A percentile compares a stretch with the other conserved stretches of the same genome.
Conservation (phyloP, 2,797 vertebrate species). For the Hypotaenidia philippensis region DNA sequence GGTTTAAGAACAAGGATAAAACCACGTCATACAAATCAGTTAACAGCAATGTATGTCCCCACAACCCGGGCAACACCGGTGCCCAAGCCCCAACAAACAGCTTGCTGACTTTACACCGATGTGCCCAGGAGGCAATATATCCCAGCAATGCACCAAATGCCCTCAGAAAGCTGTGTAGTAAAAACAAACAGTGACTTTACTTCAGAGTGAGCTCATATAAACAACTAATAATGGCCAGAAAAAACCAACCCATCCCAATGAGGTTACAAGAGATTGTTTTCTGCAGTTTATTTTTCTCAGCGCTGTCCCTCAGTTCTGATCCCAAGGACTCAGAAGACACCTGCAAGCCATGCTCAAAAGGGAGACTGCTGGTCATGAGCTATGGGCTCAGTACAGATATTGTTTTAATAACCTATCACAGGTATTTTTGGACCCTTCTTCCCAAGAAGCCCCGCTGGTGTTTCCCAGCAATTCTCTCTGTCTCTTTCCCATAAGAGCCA, state of each 20-base stretch:
- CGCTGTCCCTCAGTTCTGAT: not conserved
- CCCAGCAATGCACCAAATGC: not conserved
- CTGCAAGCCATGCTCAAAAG: not conserved
- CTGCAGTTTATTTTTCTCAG: not conserved
- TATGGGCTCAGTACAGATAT: accelerated
- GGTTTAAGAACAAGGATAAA: not conserved
- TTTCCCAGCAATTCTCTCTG: not conserved
- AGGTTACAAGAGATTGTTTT: not conserved
- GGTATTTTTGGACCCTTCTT: not conserved
- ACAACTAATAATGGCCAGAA: conserved; percentile 20
- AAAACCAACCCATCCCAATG: not conserved
- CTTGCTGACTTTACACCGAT: not conserved
- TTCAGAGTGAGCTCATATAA: conserved; percentile 43
- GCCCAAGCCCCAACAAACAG: not conserved
- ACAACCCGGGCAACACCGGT: not conserved
- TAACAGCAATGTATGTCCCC: not conserved
- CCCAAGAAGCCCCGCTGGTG: not conserved
- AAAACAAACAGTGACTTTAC: conserved; percentile 11
- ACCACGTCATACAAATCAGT: not conserved
- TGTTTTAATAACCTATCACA: not conserved
- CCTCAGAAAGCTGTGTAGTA: not conserved
- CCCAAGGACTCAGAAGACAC: not conserved
- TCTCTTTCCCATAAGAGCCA: not conserved
- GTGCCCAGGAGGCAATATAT: not conserved
- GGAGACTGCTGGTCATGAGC: not conserved